phyloP scores from a whole-genome alignment of 2,888 invertebrate genomes.

The Stenolophus ochropezus region DNA sequence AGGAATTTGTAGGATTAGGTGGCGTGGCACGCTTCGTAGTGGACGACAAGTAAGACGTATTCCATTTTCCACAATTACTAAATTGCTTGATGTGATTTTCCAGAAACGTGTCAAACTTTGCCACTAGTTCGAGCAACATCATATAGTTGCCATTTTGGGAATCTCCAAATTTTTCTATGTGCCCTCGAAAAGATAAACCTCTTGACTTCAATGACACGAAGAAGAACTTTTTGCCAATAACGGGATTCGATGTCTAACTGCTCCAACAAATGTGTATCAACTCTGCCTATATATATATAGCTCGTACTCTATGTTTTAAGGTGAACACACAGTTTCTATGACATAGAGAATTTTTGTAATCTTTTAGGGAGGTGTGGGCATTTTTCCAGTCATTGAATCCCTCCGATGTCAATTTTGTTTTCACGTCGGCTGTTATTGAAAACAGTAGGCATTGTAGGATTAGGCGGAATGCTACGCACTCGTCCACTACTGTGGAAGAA shows the following conservation, averaged over 20 bases:
- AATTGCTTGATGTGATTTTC: not conserved
- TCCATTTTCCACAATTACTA: not conserved
- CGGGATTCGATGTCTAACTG: too few species aligned
- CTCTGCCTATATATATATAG: not conserved
- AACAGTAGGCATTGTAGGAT: not conserved
- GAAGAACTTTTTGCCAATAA: not conserved
- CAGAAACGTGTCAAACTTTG: not conserved
- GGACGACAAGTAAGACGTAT: not conserved
- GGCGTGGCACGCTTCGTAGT: too few species aligned
- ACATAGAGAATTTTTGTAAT: not conserved
- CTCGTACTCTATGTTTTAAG: not conserved
- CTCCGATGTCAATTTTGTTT: not conserved
- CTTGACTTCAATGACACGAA: not conserved
- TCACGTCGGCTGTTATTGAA: not conserved
- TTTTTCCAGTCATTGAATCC: not conserved
- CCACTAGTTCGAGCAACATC: not conserved
- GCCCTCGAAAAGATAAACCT: not conserved
- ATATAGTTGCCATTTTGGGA: not conserved
- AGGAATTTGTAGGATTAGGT: too few species aligned
- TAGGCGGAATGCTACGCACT: too few species aligned
- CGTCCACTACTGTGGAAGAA: not conserved
- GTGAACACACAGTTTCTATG: not conserved
- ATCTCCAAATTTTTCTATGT: not conserved
- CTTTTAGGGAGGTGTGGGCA: not conserved
- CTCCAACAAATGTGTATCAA: not conserved